Percentiles rank a stretch among this genome's conserved stretches.
These are phyloP conservation scores for Gymnopithys bicolor DNA, from an alignment of 2,797 vertebrate genomes.

Conservation along the genomic window DNA sequence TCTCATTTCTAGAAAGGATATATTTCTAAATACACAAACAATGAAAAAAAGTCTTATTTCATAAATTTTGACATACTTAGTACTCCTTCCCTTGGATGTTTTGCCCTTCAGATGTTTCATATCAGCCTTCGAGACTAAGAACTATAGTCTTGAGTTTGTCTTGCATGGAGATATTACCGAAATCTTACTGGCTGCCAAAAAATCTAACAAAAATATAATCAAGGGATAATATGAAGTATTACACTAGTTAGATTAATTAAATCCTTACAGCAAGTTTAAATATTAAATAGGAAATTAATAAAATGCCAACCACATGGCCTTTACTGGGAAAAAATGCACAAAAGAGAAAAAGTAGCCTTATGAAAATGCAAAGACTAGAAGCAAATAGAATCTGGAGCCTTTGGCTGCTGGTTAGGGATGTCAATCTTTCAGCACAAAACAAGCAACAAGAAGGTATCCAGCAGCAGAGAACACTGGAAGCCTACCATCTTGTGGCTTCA, in stretches of 20 bases:
- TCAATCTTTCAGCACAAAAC: background rate
- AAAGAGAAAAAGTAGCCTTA: background rate
- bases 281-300: constrained; percentile 1
- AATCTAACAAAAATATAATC: background rate
- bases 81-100: background rate
- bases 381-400: background rate
- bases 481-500: background rate
- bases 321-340: background rate
- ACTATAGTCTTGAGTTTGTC: background rate
- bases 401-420: background rate
- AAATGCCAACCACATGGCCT: background rate
- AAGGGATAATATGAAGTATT: background rate
- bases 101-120: background rate
- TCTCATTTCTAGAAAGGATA: background rate
- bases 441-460: background rate
- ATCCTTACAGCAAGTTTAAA: background rate
- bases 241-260: background rate
- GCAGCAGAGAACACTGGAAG: background rate
- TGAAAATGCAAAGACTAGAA: background rate
- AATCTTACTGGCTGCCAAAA: background rate
- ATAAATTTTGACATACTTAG: background rate
- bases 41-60: background rate
- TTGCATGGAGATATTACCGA: background rate
- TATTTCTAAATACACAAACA: background rate
- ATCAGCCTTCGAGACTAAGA: background rate